Percentiles rank a stretch among this genome's conserved stretches.
Conservation (phyloP, 1,140 invertebrate species). For the Pogonognathellus flavescens region DNA sequence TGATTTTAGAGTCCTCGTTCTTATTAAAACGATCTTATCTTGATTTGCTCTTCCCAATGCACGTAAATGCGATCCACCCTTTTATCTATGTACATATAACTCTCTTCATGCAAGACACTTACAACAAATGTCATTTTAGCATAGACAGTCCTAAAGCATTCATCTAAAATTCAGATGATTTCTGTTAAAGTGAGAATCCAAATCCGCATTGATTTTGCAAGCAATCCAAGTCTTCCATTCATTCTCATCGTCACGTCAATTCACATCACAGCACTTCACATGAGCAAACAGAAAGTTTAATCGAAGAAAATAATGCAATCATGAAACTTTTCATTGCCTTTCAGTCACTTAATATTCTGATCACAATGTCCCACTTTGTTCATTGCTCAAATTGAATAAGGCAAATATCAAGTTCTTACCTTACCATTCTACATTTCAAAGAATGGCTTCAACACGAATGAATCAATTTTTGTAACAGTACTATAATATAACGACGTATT, state of each 20-base stretch:
- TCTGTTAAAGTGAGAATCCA: constrained; percentile 9
- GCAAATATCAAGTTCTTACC: constrained; percentile 39
- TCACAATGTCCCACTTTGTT: constrained; percentile 42
- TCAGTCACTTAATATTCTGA: constrained; percentile 21
- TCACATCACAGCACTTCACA: constrained; percentile 5
- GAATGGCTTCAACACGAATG: background rate
- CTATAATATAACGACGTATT: constrained; percentile 12
- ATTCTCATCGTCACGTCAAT: constrained; percentile 13
- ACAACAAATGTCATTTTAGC: too few relatives aligned
- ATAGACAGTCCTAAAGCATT: too few relatives aligned
- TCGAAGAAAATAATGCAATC: constrained; percentile 23
- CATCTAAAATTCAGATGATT: background rate
- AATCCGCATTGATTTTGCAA: background rate
- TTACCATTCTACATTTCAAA: constrained; percentile 38
- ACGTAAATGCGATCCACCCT: too few relatives aligned
- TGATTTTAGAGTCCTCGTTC: background rate
- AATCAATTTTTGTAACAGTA: constrained; percentile 29
- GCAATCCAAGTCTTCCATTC: background rate
- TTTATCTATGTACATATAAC: too few relatives aligned
- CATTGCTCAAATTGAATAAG: constrained; percentile 28
- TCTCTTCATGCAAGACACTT: too few relatives aligned
- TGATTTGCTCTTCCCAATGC: background rate
- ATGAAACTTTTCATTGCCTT: constrained; percentile 8
- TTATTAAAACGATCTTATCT: background rate
- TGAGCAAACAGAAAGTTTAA: constrained; percentile 37